Evolutionary conservation across 1,140 invertebrate genomes (phyloP), one percentile per base, ranked within the genome.

Genomic region (Lucilia cuprina): DNA sequence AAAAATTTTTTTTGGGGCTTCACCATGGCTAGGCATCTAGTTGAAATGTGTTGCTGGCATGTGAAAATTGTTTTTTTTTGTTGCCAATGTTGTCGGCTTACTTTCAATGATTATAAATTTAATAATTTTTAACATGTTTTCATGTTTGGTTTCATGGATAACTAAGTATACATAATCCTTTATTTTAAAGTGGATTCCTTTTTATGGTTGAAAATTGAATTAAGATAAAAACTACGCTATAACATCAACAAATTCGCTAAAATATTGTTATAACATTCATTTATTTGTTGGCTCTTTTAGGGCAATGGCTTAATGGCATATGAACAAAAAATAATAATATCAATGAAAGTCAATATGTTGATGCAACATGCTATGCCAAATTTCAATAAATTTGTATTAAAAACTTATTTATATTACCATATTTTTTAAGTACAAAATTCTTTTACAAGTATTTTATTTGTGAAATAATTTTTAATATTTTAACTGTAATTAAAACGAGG

Each of bases 111-210:
- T 80, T 19, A 80, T 80, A 80, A 80, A 80, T 80, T 80, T 80
- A 80, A 80, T 80, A 80, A 49, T 80, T 49, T 30, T 80, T 80
- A 80, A 80, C 41, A 80, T 49, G 77, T 80, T 80, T 80, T 80
- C 47, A 80, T 80, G 25, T 80, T 50, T 19, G 77, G 77, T 49
- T 80, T 80, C 41, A 80, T 49, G n/a, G 65, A 70, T 70, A 70
- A 70, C 65, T 70, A 21, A 60, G 55, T 70, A 21, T n/a, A 19
- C 65, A 25, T 70, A 70, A 70, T 70, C 65, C 65, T 70, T 70
- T 70, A 70, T 70, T 70, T 70, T 55, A 55, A 55, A 55, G 50
- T 55, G 50, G 17, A 55, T 55, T 17, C 17, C 17, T 55, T 70
- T 70, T 70, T 70, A 19, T 70, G 55, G 55, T 60, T n/a, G 65